A percentile compares a stretch with the other conserved stretches of the same genome.
These are phyloP conservation scores for Ichneumoninae sp. DNA, from an alignment of 2,888 invertebrate genomes.

Conservation along the genomic window DNA sequence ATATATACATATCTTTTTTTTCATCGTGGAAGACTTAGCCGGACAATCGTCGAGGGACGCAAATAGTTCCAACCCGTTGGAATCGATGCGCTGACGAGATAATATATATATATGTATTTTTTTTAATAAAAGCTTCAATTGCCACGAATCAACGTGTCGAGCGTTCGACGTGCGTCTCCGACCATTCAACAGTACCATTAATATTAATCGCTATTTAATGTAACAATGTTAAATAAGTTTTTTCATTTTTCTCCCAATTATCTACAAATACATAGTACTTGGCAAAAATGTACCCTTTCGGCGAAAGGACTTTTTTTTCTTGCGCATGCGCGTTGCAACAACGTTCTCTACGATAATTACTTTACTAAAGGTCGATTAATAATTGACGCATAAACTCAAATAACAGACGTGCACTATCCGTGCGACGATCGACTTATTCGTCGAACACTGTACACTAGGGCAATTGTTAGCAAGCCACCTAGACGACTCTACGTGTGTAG, in stretches of 20 bases:
- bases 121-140: slow-evolving; percentile 42
- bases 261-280: slow-evolving; percentile 64
- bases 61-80: slow-evolving; percentile 63
- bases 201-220: slow-evolving; percentile 38
- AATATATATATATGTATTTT: not conserved
- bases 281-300: slow-evolving; percentile 56
- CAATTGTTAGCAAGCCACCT: slow-evolving; percentile 60
- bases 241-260: slow-evolving; percentile 43
- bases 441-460: slow-evolving; percentile 67
- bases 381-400: slow-evolving; percentile 57
- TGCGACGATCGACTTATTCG: slow-evolving; percentile 43
- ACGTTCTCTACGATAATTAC: slow-evolving; percentile 42
- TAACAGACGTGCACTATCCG: slow-evolving; percentile 57
- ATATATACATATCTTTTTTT: slow-evolving; percentile 11
- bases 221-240: slow-evolving; percentile 61
- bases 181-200: slow-evolving; percentile 50
- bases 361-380: slow-evolving; percentile 39
- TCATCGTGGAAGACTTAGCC: slow-evolving; percentile 5
- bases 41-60: slow-evolving; percentile 39
- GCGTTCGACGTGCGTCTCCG: slow-evolving; percentile 62
- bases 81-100: slow-evolving; percentile 52
- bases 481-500: not conserved
- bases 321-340: slow-evolving; percentile 36
- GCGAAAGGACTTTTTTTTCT: slow-evolving; percentile 19
- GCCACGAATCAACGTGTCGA: slow-evolving; percentile 68